A percentile compares a stretch with the other conserved stretches of the same genome.
These are phyloP conservation scores for Melospiza melodia DNA, from an alignment of 2,113 vertebrate genomes.

Conservation along the genomic window DNA sequence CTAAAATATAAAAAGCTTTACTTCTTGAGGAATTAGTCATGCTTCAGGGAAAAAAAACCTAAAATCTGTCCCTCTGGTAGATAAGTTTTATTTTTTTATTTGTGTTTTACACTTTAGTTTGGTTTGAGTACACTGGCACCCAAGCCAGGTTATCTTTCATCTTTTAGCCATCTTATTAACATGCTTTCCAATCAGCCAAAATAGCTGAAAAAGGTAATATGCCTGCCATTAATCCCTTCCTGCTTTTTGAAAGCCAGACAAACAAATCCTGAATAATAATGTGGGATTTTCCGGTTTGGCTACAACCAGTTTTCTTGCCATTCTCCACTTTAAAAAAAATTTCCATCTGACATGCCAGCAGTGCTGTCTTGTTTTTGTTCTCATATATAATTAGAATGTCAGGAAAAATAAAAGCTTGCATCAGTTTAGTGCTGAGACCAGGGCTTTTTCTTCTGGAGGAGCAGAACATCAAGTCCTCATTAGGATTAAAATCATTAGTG, in stretches of 20 bases:
- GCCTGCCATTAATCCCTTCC: neutral
- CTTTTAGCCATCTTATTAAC: neutral
- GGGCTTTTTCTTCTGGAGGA: neutral
- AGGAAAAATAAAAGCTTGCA: conserved; percentile 12
- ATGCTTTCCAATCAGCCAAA: neutral
- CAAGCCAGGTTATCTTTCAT: neutral
- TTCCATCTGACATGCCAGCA: conserved; percentile 37
- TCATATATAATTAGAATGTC: conserved; percentile 40
- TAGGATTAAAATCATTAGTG: neutral
- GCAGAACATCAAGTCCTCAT: neutral
- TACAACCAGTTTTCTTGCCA: neutral
- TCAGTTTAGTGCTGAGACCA: neutral
- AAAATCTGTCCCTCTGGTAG: neutral
- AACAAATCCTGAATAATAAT: neutral
- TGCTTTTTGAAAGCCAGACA: neutral
- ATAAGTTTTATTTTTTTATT: neutral
- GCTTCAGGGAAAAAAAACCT: neutral
- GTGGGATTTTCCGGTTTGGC: neutral
- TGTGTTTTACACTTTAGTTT: neutral
- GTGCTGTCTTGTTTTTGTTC: conserved; percentile 1
- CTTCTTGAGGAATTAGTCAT: neutral
- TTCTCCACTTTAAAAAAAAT: neutral
- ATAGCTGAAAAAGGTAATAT: neutral
- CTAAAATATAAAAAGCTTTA: neutral
- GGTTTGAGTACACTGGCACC: neutral